Conservation (phyloP, 2,797 vertebrate species). For the Pipistrellus nathusii region DNA sequence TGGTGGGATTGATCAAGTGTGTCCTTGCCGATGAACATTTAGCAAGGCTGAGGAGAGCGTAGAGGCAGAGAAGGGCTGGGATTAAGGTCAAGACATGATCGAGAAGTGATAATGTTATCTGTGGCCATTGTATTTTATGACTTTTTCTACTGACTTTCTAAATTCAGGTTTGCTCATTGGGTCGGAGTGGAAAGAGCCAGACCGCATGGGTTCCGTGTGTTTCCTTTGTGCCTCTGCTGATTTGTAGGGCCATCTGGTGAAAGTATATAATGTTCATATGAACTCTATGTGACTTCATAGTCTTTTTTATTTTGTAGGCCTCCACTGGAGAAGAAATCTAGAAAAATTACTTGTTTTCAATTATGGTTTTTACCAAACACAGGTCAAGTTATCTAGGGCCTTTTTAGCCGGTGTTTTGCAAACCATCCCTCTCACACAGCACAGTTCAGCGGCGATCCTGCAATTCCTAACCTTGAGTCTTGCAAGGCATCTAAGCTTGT, state of each 20-base stretch:
- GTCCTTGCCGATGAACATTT: constrained; percentile 3
- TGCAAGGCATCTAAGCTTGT: neutral
- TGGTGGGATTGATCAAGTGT: constrained; percentile 22
- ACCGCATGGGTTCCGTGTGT: neutral
- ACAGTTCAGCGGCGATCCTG: rapidly evolving
- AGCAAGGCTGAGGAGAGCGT: neutral
- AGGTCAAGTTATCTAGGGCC: neutral
- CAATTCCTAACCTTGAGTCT: neutral
- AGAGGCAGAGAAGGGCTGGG: neutral
- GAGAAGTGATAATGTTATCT: neutral
- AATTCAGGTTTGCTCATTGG: neutral
- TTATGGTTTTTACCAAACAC: neutral
- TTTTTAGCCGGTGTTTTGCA: neutral
- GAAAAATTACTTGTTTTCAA: neutral
- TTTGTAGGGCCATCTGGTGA: neutral
- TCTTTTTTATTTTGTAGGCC: neutral
- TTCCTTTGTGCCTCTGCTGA: neutral
- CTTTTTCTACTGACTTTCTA: neutral
- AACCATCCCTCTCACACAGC: neutral
- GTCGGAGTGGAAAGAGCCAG: constrained; percentile 57
- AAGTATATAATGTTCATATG: rapidly evolving
- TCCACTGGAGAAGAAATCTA: neutral
- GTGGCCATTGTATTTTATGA: constrained; percentile 29
- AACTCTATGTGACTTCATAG: neutral
- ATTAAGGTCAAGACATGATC: neutral